Evolutionary conservation across 2,797 vertebrate genomes (phyloP), one percentile per base, ranked within the genome.

Genomic region (Galaxias olidus): DNA sequence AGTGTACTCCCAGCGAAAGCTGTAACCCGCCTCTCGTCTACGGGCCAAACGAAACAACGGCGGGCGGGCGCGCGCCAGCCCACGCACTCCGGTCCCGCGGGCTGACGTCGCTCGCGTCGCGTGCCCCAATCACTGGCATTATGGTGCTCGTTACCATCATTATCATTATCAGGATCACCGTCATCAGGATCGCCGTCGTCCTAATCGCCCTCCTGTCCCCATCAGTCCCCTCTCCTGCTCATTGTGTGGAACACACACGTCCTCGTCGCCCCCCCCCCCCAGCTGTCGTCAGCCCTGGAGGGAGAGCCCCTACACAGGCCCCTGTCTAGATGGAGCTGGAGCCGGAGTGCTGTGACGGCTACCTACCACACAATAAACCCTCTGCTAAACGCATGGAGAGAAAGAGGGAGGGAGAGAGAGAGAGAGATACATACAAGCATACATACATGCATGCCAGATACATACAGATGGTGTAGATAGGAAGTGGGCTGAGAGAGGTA

Each of bases 111-210:
- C n/a, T n/a, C n/a, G n/a, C n/a, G n/a, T n/a, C n/a, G n/a, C n/a
- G n/a, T n/a, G n/a, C n/a, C n/a, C 81, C 80, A 83, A 87, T 85
- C 88, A 79, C 84, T 78, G 84, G 81, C 84, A 86, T 88, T 83
- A 87, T 82, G 84, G 83, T 86, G 76, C 76, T 75, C 82, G 86
- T 88, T 78, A 86, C 86, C 86, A 83, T 89, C 84, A 89, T n/a
- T n/a, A n/a, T 86, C 75, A 50, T 74, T 77, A 70, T 83, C 84
- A 81, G 87, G 78, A 88, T 88, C 84, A 66, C 82, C 81, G 71
- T 79, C 82, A 74, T 83, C 78, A 71, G 77, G 80, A 73, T 76
- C 67, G 66, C 79, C 72, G 47, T 54, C 67, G 53, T 54, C 61
- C 72, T 65, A 43, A 42, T 80, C 84, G 79, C 86, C 78, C 18